These are phyloP conservation scores for Miniopterus natalensis DNA, from an alignment of 2,113 vertebrate genomes.

Conservation along the genomic window DNA sequence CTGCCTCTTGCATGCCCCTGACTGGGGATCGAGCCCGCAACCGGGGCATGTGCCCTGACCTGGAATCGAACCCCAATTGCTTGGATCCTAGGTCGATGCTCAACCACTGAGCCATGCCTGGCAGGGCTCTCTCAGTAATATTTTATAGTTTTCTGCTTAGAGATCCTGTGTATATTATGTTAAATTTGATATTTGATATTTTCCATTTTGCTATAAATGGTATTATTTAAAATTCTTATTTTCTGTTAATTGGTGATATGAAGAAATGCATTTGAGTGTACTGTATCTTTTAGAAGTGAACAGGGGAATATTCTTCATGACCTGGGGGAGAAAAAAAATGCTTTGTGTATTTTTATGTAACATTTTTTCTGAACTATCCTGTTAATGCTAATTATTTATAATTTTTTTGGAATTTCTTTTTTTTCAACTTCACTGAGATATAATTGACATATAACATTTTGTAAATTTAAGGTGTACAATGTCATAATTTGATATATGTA, in stretches of 20 bases:
- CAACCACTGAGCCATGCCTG: no score
- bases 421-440: not conserved
- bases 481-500: not conserved
- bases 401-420: not conserved
- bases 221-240: constrained; percentile 21
- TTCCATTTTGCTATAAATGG: not conserved
- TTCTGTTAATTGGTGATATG: not conserved
- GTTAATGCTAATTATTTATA: not conserved
- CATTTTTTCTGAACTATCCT: not conserved
- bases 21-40: no score
- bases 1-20: no score
- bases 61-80: no score
- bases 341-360: not conserved
- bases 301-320: not conserved
- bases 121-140: not conserved
- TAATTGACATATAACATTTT: not conserved
- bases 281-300: not conserved
- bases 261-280: not conserved
- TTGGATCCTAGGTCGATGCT: no score
- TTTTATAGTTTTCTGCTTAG: constrained; percentile 67
- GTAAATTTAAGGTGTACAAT: not conserved
- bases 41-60: no score
- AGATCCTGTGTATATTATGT: not conserved
- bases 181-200: not conserved
- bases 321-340: not conserved